Evolutionary conservation across 2,113 vertebrate species (phyloP), one percentile per base, ranked within the genome.

Genomic region (Macrotis lagotis): DNA sequence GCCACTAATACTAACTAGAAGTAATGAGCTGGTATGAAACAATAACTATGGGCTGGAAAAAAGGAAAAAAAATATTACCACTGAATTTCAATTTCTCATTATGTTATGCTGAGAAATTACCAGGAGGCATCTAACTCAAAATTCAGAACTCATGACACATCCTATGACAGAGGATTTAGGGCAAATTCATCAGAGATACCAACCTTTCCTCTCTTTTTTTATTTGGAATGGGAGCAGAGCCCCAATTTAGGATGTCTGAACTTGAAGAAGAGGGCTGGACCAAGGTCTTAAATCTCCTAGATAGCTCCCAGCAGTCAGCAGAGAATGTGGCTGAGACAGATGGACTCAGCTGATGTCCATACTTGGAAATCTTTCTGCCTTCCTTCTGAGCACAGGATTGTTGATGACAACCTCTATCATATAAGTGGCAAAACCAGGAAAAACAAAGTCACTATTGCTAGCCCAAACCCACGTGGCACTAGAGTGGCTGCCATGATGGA

Each of bases 21-120:
- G 90, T 91, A 96, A 96, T 26, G 44, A 97, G 51, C 91, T 96
- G 51, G 49, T 55, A 2, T 59, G 91, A 95, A 96, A 96, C 90
- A 95, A 96, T 96, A 97, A 96, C 93, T 90, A 97, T 95, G 91
- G 96, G 47, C 48, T 89, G 50, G 48, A 37, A 26, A 11, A 2
- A 2, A 89, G 91, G 37, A 66, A 74, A 37, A 12, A 74, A 66
- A 4, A 22, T 3, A 83, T 96, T 95, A 95, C 53, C 51, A 52
- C 0, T 49, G 93, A 91, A 93, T 91, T 96, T 92, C 94, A 95
- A 95, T 51, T 59, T 93, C 55, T 91, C 94, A 88, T 91, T 74
- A 93, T 92, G 97, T 94, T 95, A 91, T 95, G 48, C 92, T 96
- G 90, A 96, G 90, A 96, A 97, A 96, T 93, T 93, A 94, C 90